Evolutionary conservation across 2,797 vertebrate genomes (phyloP).

Genomic region (Echeneis naucrates): DNA sequence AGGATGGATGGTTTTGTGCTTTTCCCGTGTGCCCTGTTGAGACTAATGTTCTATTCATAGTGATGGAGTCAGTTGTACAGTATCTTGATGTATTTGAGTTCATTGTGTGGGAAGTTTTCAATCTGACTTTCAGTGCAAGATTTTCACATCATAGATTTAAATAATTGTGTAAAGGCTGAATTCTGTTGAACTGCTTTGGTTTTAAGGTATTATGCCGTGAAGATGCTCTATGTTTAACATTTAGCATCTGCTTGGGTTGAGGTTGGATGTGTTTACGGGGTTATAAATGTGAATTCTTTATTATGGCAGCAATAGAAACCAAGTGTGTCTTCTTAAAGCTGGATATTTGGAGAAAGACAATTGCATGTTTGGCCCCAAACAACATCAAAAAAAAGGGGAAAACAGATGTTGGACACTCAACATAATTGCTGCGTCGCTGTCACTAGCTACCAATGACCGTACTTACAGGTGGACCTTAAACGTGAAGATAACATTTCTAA

Average conservation of each 20-base stretch:
- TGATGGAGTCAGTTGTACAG: not conserved
- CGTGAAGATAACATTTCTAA: not conserved
- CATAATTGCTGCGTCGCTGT: not conserved
- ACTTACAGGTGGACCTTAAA: not conserved
- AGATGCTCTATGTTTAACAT: not conserved
- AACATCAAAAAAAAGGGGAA: not conserved
- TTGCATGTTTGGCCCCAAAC: not conserved
- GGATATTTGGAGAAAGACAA: not conserved
- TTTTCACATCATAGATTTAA: not conserved
- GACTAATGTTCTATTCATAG: not conserved
- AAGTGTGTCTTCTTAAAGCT: not conserved
- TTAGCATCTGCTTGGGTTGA: not conserved
- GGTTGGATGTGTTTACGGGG: not conserved
- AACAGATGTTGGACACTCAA: not conserved
- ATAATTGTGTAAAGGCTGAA: not conserved
- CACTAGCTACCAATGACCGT: not conserved
- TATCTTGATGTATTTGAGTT: not conserved
- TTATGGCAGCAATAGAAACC: not conserved
- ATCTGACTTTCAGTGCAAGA: not conserved
- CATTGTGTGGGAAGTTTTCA: not conserved
- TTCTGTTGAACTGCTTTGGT: not conserved
- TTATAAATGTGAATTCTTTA: not conserved
- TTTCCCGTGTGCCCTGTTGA: not conserved
- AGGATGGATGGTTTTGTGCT: not conserved
- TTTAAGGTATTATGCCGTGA: not conserved